Evolutionary conservation across 1,140 invertebrate species (phyloP).

Genomic region (Macrotrachela quadricornifera): DNA sequence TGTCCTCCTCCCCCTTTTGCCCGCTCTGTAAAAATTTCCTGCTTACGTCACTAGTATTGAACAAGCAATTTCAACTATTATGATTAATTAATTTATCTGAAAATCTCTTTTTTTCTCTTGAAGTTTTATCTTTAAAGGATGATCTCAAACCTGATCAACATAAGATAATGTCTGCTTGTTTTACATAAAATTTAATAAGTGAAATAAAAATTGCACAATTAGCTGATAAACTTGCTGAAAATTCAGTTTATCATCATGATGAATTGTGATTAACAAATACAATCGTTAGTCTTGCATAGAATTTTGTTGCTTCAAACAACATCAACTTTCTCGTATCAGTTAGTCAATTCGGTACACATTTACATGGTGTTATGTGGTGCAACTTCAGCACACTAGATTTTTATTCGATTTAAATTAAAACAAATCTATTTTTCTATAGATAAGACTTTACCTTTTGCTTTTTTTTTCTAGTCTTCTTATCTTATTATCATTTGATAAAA

Average conservation of each 20-base stretch:
- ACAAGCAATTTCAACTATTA: too few relatives aligned
- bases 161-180: constrained; percentile 78
- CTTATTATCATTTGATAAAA: constrained; percentile 57
- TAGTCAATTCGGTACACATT: constrained; percentile 78
- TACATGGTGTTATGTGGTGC: constrained; percentile 79
- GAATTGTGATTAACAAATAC: constrained; percentile 77
- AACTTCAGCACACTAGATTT: constrained; percentile 93
- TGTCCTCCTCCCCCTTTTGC: too few relatives aligned
- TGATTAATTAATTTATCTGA: too few relatives aligned
- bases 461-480: constrained; percentile 58
- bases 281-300: constrained; percentile 91
- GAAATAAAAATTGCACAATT: constrained; percentile 96
- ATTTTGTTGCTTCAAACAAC: constrained; percentile 94
- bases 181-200: constrained; percentile 81
- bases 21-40: too few relatives aligned
- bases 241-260: constrained; percentile 95
- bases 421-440: too few relatives aligned
- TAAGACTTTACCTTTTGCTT: too few relatives aligned
- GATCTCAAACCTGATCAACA: constrained; percentile 85
- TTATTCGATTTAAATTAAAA: constrained; percentile 69
- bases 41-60: too few relatives aligned
- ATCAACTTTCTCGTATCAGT: constrained; percentile 80
- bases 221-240: constrained; percentile 85
- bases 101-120: too few relatives aligned
- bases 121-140: constrained; percentile 77